Percentiles rank a stretch among this genome's conserved stretches.
phyloP scores from a whole-genome alignment of 2,113 vertebrate species.

The Chamaetylas fuelleborni region DNA sequence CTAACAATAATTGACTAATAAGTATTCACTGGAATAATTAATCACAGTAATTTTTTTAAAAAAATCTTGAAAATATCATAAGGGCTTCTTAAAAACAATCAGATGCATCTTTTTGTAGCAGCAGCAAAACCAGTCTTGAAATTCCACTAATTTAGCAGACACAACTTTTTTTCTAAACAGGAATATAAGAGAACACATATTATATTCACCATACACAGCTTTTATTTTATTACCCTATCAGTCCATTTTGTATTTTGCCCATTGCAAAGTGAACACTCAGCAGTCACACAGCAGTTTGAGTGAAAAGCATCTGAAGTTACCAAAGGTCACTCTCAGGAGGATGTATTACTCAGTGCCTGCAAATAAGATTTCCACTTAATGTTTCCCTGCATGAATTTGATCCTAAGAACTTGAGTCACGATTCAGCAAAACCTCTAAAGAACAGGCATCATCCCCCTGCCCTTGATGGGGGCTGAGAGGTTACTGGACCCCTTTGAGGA shows the following conservation, averaged over 20 bases:
- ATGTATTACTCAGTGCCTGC: not conserved
- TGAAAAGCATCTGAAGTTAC: not conserved
- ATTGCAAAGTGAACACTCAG: not conserved
- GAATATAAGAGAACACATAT: not conserved
- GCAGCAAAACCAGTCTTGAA: not conserved
- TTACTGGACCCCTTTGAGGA: not conserved
- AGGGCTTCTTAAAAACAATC: not conserved
- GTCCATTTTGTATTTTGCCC: not conserved
- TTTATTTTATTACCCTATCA: not conserved
- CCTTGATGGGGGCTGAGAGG: not conserved
- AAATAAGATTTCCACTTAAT: constrained; percentile 21
- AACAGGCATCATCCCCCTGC: not conserved
- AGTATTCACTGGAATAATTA: not conserved
- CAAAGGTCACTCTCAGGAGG: constrained; percentile 28
- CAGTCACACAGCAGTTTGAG: not conserved
- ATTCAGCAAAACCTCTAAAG: constrained; percentile 1
- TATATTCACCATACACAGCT: not conserved
- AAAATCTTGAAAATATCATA: not conserved
- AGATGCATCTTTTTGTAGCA: not conserved
- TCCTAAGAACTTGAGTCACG: not conserved
- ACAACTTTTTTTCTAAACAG: not conserved
- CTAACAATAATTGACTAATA: not conserved
- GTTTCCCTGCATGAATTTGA: not conserved
- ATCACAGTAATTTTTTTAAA: not conserved
- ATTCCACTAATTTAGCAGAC: not conserved